Conservation (phyloP, 2,888 invertebrate genomes). For the Bhutanitis thaidina region DNA sequence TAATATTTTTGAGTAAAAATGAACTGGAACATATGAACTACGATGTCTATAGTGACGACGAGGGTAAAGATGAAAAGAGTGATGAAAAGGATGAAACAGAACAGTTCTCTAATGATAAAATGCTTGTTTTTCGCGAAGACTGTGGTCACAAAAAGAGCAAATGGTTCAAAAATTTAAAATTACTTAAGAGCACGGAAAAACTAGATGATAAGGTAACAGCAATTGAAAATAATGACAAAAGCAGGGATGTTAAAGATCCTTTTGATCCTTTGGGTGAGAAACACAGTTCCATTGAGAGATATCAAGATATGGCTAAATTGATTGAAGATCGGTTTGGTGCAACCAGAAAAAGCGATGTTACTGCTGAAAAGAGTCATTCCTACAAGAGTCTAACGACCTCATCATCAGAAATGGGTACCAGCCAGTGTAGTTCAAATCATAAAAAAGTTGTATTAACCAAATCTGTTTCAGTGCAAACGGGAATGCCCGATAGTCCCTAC, state of each 20-base stretch:
- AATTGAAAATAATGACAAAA: slow-evolving; percentile 59
- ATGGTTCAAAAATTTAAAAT: slow-evolving; percentile 83
- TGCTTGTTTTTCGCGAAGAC: slow-evolving; percentile 75
- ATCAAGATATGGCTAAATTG: slow-evolving; percentile 85
- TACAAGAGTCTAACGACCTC: slow-evolving; percentile 75
- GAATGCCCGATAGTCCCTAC: slow-evolving; percentile 65
- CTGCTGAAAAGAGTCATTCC: slow-evolving; percentile 73
- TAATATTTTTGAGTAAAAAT: slow-evolving; percentile 83
- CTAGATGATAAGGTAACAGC: slow-evolving; percentile 67
- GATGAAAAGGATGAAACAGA: slow-evolving; percentile 63
- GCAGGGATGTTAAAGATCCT: slow-evolving; percentile 73
- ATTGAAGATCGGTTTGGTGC: slow-evolving; percentile 84
- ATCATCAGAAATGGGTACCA: slow-evolving; percentile 76
- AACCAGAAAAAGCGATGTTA: slow-evolving; percentile 63
- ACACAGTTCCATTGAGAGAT: slow-evolving; percentile 84
- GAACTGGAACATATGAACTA: slow-evolving; percentile 82
- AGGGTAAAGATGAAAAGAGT: slow-evolving; percentile 67
- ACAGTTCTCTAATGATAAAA: slow-evolving; percentile 67
- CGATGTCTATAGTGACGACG: slow-evolving; percentile 75
- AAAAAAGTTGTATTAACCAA: slow-evolving; percentile 73
- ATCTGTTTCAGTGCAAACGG: slow-evolving; percentile 75
- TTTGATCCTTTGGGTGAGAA: slow-evolving; percentile 82
- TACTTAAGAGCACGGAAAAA: slow-evolving; percentile 70
- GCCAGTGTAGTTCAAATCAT: slow-evolving; percentile 70
- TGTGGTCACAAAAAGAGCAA: slow-evolving; percentile 78